phyloP scores from a whole-genome alignment of 2,797 vertebrate genomes.

The Saxicola maurus region DNA sequence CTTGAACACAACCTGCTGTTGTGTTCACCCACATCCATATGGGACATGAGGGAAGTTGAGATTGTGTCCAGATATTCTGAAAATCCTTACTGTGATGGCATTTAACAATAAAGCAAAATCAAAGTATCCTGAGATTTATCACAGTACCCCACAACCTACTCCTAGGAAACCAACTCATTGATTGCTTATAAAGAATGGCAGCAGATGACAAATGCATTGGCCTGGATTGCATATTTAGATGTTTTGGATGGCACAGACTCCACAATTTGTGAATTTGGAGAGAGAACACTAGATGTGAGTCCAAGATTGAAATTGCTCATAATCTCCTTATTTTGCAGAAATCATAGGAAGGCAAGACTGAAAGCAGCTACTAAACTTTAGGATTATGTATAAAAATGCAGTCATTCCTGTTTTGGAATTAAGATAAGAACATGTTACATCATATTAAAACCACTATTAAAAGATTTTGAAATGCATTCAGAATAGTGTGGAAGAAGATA shows the following conservation, averaged over 20 bases:
- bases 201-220: neutral
- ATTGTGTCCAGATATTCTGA: neutral
- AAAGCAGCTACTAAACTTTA: neutral
- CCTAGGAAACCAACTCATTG: neutral
- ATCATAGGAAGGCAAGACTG: neutral
- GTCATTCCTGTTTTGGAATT: neutral
- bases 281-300: neutral
- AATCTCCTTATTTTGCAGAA: constrained; percentile 10
- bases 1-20: neutral
- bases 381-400: neutral
- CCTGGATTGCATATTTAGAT: neutral
- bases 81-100: neutral
- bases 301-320: neutral
- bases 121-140: neutral
- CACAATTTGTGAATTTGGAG: neutral
- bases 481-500: neutral
- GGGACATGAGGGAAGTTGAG: neutral
- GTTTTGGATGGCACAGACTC: neutral
- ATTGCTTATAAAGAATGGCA: neutral
- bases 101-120: neutral
- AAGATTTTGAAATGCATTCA: neutral
- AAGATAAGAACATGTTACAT: neutral
- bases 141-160: neutral
- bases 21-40: neutral
- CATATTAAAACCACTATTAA: neutral